Evolutionary conservation across 2,888 invertebrate genomes (phyloP).

Genomic region (Morpho helenor): DNA sequence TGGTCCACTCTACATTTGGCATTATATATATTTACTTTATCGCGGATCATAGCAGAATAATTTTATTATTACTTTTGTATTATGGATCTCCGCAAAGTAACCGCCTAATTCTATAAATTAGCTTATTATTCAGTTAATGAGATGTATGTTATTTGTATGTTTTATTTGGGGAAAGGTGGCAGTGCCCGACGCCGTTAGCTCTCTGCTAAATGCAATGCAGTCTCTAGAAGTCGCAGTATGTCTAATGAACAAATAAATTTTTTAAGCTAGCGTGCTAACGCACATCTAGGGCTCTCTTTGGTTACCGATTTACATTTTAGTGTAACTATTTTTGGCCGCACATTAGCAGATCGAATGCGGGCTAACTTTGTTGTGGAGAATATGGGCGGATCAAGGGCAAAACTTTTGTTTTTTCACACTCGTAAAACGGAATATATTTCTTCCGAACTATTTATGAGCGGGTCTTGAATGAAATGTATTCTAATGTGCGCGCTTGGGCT

Average conservation of each 20-base stretch:
- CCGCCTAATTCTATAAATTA: too few species aligned
- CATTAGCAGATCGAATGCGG: constrained; percentile 6
- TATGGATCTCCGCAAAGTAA: too few species aligned
- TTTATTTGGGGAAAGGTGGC: constrained; percentile 82
- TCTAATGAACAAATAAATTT: constrained; percentile 70
- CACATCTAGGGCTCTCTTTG: constrained; percentile 62
- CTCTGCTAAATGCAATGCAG: constrained; percentile 87
- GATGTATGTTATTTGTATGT: constrained; percentile 39
- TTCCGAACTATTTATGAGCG: too few species aligned
- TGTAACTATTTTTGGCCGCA: constrained; percentile 23
- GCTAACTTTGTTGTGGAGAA: background rate
- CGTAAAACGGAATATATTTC: too few species aligned
- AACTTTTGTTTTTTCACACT: background rate
- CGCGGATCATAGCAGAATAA: too few species aligned
- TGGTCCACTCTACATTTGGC: too few species aligned
- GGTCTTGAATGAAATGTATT: too few species aligned
- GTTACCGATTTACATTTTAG: constrained; percentile 61
- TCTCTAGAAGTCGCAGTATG: constrained; percentile 78
- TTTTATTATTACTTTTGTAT: too few species aligned
- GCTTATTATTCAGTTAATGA: constrained; percentile 19
- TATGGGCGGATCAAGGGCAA: background rate
- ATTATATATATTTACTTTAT: too few species aligned
- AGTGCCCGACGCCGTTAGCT: constrained; percentile 86
- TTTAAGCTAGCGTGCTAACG: constrained; percentile 77
- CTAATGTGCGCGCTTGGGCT: constrained; percentile 2